Evolutionary conservation across 2,888 invertebrate species (phyloP).

Genomic region (Hesperia comma): DNA sequence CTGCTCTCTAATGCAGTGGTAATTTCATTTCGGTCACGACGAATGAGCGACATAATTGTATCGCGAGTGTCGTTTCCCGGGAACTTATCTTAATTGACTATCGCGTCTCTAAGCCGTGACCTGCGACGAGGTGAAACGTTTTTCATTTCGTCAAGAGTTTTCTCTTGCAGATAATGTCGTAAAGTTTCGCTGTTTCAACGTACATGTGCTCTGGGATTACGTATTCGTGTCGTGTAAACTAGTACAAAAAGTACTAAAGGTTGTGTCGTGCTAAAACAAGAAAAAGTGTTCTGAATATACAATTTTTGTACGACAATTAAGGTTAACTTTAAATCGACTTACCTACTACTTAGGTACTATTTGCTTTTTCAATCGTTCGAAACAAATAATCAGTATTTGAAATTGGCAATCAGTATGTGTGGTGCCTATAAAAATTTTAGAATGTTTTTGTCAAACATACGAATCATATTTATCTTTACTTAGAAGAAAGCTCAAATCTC

Average conservation of each 20-base stretch:
- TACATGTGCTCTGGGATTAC: not conserved
- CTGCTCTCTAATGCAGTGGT: constrained; percentile 77
- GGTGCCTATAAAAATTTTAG: too few relatives aligned
- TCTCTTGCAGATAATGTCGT: constrained; percentile 64
- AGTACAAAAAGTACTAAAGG: too few relatives aligned
- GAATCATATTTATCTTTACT: not conserved
- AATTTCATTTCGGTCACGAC: constrained; percentile 79
- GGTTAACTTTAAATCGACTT: too few relatives aligned
- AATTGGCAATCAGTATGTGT: too few relatives aligned
- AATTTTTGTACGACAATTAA: too few relatives aligned
- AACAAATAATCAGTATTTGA: too few relatives aligned
- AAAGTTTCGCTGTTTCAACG: constrained; percentile 51
- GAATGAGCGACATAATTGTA: constrained; percentile 79
- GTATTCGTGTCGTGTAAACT: not conserved
- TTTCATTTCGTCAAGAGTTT: constrained; percentile 74
- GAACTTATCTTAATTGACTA: constrained; percentile 77
- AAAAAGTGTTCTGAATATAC: too few relatives aligned
- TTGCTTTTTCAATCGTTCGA: too few relatives aligned
- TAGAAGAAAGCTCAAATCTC: constrained; percentile 9
- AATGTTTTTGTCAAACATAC: too few relatives aligned
- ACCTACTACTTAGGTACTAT: too few relatives aligned
- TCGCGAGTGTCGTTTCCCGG: constrained; percentile 73
- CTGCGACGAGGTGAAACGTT: constrained; percentile 75
- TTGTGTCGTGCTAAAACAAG: too few relatives aligned
- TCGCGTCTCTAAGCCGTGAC: constrained; percentile 77